phyloP scores from a whole-genome alignment of 2,113 vertebrate species.

The Perca fluviatilis region DNA sequence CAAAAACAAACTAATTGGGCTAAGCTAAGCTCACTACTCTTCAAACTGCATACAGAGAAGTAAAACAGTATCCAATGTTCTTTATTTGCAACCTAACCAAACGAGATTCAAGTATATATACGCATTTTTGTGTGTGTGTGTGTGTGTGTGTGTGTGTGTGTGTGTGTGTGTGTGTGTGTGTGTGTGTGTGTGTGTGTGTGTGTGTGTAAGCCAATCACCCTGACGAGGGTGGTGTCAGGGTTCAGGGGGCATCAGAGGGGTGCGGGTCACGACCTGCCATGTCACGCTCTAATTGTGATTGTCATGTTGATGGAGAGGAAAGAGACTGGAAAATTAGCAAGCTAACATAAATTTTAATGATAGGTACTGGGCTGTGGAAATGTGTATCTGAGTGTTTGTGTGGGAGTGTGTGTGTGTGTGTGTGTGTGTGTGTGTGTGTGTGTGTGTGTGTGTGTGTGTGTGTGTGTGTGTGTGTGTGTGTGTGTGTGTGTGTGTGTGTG shows the following conservation, averaged over 20 bases:
- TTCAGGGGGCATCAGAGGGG: constrained; percentile 63
- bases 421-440: constrained; percentile 7
- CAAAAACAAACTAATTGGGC: neutral
- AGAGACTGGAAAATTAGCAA: constrained; percentile 71
- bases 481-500: neutral
- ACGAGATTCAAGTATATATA: neutral
- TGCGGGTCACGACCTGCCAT: constrained; percentile 73
- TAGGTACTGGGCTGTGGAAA: constrained; percentile 32
- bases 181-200: neutral
- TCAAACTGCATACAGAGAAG: neutral
- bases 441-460: constrained; percentile 14
- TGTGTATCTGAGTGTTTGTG: constrained; percentile 16
- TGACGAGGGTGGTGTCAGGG: constrained; percentile 54
- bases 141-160: neutral
- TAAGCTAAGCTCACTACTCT: neutral
- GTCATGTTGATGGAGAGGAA: constrained; percentile 79
- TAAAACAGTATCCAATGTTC: neutral
- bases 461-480: no score
- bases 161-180: neutral
- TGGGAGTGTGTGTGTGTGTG: constrained; percentile 4
- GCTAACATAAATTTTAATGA: constrained; percentile 69
- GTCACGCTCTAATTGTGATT: constrained; percentile 80
- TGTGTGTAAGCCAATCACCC: neutral
- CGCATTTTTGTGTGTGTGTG: neutral
- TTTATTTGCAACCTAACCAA: neutral